phyloP scores from a whole-genome alignment of 2,888 invertebrate species.

The Hydropsyche betteni region DNA sequence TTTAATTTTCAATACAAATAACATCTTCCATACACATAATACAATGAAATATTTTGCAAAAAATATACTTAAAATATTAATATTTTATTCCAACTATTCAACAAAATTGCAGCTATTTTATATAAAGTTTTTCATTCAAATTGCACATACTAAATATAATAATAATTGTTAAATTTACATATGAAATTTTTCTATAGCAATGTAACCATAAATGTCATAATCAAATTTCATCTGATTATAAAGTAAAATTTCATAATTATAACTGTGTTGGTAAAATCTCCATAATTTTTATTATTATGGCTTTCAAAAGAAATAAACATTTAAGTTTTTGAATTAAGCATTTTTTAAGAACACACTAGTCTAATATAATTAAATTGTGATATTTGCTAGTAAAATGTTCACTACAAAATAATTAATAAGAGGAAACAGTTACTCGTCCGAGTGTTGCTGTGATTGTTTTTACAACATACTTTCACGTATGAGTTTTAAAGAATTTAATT shows the following conservation, averaged over 20 bases:
- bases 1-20: conserved; percentile 51
- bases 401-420: conserved; percentile 20
- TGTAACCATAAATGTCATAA: conserved; percentile 4
- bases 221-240: background rate
- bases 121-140: conserved; percentile 45
- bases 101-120: conserved; percentile 50
- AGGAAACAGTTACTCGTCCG: conserved; percentile 6
- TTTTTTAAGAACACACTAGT: conserved; percentile 22
- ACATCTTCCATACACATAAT: conserved; percentile 50
- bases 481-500: no score
- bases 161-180: conserved; percentile 21
- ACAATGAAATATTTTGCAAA: conserved; percentile 51
- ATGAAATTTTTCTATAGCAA: conserved; percentile 17
- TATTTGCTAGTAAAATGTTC: conserved; percentile 6
- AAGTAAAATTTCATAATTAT: no score
- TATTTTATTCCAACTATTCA: conserved; percentile 49
- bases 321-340: background rate
- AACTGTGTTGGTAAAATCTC: no score
- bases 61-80: conserved; percentile 46
- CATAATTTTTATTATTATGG: conserved; percentile 18
- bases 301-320: conserved; percentile 16
- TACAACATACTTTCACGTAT: no score
- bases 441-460: no score
- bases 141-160: conserved; percentile 49
- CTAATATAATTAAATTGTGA: conserved; percentile 27